Conservation (phyloP, 1,140 invertebrate species). For the Temnothorax longispinosus region DNA sequence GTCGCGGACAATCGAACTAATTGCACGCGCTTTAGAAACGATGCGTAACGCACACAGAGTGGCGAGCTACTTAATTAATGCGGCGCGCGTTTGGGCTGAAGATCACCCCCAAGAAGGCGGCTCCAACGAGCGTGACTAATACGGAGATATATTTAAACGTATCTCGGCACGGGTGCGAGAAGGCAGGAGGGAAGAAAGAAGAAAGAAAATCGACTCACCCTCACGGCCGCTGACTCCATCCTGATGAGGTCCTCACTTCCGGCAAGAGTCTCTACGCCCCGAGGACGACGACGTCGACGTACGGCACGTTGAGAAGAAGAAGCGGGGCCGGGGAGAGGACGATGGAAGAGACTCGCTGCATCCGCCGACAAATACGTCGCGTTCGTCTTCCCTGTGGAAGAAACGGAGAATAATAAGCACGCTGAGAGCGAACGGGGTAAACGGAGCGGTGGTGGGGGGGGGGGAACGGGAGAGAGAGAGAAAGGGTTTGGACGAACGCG, state of each 20-base stretch:
- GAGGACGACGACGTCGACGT: not conserved
- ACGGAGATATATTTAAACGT: conserved; percentile 63
- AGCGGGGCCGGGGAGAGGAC: not conserved
- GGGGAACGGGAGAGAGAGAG: no score
- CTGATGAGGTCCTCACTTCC: conserved; percentile 45
- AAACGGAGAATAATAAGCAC: conserved; percentile 48
- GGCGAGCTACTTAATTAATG: conserved; percentile 55
- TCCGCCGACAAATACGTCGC: conserved; percentile 74
- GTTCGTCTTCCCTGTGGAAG: conserved; percentile 66
- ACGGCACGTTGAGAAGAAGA: no score
- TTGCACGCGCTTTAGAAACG: not conserved
- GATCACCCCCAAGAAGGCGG: conserved; percentile 62
- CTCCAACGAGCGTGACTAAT: conserved; percentile 70
- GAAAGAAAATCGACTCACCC: conserved; percentile 5
- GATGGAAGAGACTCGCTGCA: conserved; percentile 39
- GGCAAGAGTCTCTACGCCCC: conserved; percentile 49
- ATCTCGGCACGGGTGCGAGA: conserved; percentile 47
- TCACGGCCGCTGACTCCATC: not conserved
- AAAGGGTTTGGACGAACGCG: not conserved
- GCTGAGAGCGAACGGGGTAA: not conserved
- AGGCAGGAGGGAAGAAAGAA: not conserved
- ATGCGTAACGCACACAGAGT: not conserved
- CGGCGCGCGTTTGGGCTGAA: conserved; percentile 59
- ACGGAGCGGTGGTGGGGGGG: not conserved
- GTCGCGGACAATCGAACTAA: conserved; percentile 9